Percentiles rank a stretch among this genome's conserved stretches.
phyloP scores from a whole-genome alignment of 2,888 invertebrate genomes.

The Crepidodera aurea region DNA sequence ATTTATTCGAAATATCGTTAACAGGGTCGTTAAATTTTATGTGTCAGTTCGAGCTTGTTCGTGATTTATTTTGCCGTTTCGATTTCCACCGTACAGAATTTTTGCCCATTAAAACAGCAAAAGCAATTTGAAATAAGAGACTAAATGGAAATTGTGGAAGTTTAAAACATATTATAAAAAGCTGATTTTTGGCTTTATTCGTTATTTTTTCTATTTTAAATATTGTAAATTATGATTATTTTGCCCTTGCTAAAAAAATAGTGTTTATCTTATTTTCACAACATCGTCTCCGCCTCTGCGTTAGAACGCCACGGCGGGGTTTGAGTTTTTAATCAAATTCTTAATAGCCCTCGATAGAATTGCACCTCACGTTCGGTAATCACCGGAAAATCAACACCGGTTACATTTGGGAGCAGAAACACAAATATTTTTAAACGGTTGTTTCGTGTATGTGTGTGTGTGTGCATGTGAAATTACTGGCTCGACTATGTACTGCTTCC shows the following conservation, averaged over 20 bases:
- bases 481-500: conserved; percentile 4
- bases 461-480: not conserved
- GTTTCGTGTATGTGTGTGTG: not conserved
- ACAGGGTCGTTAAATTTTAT: conserved; percentile 2
- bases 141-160: too few relatives aligned
- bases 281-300: not conserved
- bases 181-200: too few relatives aligned
- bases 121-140: too few relatives aligned
- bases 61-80: not conserved
- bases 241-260: too few relatives aligned
- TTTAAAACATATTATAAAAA: too few relatives aligned
- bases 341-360: conserved; percentile 5
- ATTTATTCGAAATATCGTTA: conserved; percentile 17
- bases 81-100: not conserved
- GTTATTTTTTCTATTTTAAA: too few relatives aligned
- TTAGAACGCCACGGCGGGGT: too few relatives aligned
- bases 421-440: not conserved
- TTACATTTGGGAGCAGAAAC: conserved; percentile 1
- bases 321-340: not conserved
- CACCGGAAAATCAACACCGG: conserved; percentile 7
- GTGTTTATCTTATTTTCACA: too few relatives aligned
- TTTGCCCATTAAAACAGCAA: too few relatives aligned
- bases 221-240: too few relatives aligned
- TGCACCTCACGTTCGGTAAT: conserved; percentile 9
- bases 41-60: not conserved